phyloP scores from a whole-genome alignment of 2,888 invertebrate species.

The Plagodis pulveraria region DNA sequence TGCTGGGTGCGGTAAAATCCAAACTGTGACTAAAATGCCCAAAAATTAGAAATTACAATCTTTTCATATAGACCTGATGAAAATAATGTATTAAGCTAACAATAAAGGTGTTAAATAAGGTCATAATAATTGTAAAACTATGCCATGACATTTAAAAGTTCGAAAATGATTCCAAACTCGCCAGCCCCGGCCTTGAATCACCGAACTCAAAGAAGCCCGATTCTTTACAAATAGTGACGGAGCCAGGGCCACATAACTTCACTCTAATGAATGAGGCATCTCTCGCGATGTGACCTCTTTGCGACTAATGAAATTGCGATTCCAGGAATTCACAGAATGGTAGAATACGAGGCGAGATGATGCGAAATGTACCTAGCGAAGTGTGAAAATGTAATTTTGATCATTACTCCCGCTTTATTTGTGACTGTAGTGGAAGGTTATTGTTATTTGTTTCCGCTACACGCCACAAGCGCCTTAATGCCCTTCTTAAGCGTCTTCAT shows the following conservation, averaged over 20 bases:
- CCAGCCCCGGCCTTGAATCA: conserved; percentile 5
- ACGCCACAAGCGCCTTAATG: not conserved
- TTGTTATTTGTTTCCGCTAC: not conserved
- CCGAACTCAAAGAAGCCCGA: conserved; percentile 52
- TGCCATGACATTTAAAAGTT: not conserved
- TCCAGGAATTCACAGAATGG: conserved; percentile 47
- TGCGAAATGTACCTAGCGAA: conserved; percentile 34
- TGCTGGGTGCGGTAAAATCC: too few relatives aligned
- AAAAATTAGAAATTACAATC: too few relatives aligned
- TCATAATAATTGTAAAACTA: not conserved
- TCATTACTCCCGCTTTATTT: conserved; percentile 29
- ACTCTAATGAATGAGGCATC: conserved; percentile 66
- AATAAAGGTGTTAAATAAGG: too few relatives aligned
- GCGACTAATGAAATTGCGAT: conserved; percentile 71
- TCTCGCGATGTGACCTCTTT: conserved; percentile 57
- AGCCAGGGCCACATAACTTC: conserved; percentile 58
- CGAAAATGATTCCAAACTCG: conserved; percentile 1
- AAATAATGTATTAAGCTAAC: too few relatives aligned
- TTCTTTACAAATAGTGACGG: conserved; percentile 49
- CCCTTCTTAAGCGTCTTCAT: too few relatives aligned
- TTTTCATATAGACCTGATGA: too few relatives aligned
- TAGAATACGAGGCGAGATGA: conserved; percentile 23
- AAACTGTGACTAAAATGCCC: too few relatives aligned
- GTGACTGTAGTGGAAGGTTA: conserved; percentile 1
- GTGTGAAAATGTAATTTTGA: conserved; percentile 38